These are phyloP conservation scores for Chelonoidis abingdonii DNA, from an alignment of 2,113 vertebrate genomes.

Conservation along the genomic window DNA sequence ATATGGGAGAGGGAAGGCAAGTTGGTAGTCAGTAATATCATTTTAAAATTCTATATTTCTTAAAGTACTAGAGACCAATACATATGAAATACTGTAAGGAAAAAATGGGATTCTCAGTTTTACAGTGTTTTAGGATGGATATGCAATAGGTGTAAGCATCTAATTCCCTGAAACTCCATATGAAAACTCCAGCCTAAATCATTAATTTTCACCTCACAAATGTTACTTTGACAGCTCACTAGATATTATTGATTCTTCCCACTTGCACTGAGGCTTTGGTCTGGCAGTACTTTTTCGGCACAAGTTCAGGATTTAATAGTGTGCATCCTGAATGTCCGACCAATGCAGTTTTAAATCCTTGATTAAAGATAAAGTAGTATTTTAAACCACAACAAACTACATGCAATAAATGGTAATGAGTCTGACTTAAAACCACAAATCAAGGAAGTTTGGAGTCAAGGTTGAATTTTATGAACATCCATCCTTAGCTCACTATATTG, in stretches of 20 bases:
- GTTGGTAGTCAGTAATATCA: not conserved
- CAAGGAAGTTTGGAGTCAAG: slow-evolving; percentile 1
- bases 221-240: not conserved
- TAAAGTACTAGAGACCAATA: not conserved
- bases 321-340: not conserved
- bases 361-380: not conserved
- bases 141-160: not conserved
- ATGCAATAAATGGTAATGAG: not conserved
- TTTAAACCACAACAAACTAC: slow-evolving; percentile 25
- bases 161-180: not conserved
- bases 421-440: slow-evolving; percentile 18
- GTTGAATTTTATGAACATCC: not conserved
- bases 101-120: not conserved
- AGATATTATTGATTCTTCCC: not conserved
- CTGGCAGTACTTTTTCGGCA: not conserved
- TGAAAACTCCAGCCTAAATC: not conserved
- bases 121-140: not conserved
- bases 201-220: not conserved
- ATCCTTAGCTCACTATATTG: not conserved
- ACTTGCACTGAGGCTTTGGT: not conserved
- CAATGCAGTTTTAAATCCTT: slow-evolving; percentile 10
- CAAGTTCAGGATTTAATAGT: not conserved
- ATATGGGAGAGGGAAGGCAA: not conserved
- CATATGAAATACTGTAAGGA: not conserved
- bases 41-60: not conserved